These are phyloP conservation scores for Nemoura dubitans DNA, from an alignment of 2,888 invertebrate species.

Conservation along the genomic window DNA sequence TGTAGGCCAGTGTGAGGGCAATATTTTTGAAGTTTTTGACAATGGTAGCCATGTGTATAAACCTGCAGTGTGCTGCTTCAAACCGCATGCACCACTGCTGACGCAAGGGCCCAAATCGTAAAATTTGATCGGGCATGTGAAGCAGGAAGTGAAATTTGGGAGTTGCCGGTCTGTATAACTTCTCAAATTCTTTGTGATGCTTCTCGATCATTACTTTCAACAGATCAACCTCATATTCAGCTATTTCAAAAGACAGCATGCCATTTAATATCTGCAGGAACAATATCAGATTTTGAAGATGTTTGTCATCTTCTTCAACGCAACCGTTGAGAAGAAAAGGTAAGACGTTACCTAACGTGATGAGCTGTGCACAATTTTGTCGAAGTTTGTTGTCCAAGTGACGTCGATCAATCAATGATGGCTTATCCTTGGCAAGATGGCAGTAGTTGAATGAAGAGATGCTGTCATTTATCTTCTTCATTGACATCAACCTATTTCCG, in stretches of 20 bases:
- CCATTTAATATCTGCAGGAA: slow-evolving; percentile 52
- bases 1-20: slow-evolving; percentile 48
- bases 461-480: slow-evolving; percentile 52
- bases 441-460: slow-evolving; percentile 51
- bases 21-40: slow-evolving; percentile 52
- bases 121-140: slow-evolving; percentile 51
- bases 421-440: slow-evolving; percentile 52
- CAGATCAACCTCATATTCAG: slow-evolving; percentile 43
- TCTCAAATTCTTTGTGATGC: slow-evolving; percentile 47
- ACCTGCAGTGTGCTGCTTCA: slow-evolving; percentile 51
- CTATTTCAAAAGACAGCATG: slow-evolving; percentile 52
- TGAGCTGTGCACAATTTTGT: slow-evolving; percentile 53
- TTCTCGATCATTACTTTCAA: slow-evolving; percentile 51
- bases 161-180: slow-evolving; percentile 51
- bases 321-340: slow-evolving; percentile 52
- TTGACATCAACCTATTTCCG: slow-evolving; percentile 41
- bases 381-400: slow-evolving; percentile 48
- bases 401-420: slow-evolving; percentile 49
- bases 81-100: slow-evolving; percentile 53
- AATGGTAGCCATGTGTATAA: slow-evolving; percentile 50
- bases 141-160: slow-evolving; percentile 51
- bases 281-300: slow-evolving; percentile 45
- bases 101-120: slow-evolving; percentile 50
- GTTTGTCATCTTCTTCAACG: slow-evolving; percentile 43
- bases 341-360: slow-evolving; percentile 51